Evolutionary conservation across 2,797 vertebrate species (phyloP), one percentile per base, ranked within the genome.

Genomic region (Epinephelus awoara): DNA sequence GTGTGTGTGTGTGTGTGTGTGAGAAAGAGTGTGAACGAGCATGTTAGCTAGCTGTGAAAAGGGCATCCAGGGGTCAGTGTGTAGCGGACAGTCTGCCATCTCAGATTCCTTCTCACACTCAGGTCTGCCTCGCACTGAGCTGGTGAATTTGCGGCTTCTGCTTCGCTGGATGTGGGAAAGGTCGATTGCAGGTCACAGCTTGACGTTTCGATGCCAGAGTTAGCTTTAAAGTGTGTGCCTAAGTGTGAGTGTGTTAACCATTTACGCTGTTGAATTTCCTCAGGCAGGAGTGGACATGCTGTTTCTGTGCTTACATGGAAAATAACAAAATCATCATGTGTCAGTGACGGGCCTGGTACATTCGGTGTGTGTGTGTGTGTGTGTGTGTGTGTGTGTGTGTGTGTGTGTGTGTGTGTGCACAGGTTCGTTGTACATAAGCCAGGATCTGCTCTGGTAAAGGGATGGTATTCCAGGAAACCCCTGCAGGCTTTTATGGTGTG

Each of bases 91-190:
- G 79, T 78, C 80, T 84, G 80, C 75, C 79, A 64, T 83, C 62
- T 88, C 72, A 67, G 75, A 89, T 87, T 82, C 75, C 58, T 80
- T 72, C 74, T 56, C 75, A 62, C 65, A 59, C 44, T 15, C 69
- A 58, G 79, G 82, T 91, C 85, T 85, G 79, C 84, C 82, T 93
- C 74, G 27, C 91, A 89, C 84, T 52, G 75, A 80, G 87, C 87
- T 89, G 88, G 56, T 88, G 91, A 93, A 94, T 93, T 85, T 91
- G 88, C 54, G 70, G 84, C 83, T 79, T 79, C 79, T 82, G 82
- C 79, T 77, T 77, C 46, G 34, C 88, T 91, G 89, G 81, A 88
- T 90, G 90, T 91, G 87, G 85, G 87, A 93, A 92, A 93, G 88
- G 91, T 94, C 75, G 55, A 66, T 29, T 64, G 70, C 89, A 79